phyloP scores from a whole-genome alignment of 2,113 vertebrate genomes.

The Tychaedon coryphoeus region DNA sequence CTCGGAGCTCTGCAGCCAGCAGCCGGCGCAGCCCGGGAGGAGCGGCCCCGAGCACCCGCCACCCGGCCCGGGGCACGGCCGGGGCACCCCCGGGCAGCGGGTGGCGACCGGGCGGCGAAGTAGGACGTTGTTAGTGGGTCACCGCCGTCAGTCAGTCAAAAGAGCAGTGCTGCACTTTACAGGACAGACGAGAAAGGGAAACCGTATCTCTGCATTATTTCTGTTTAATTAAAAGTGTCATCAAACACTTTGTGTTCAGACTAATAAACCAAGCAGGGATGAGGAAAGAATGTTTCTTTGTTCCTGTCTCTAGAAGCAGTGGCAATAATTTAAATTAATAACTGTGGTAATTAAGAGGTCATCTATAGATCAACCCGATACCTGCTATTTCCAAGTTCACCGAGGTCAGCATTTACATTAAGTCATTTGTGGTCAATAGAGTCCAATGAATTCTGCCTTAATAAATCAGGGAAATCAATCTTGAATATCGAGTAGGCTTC shows the following conservation, averaged over 20 bases:
- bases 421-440: slow-evolving; percentile 67
- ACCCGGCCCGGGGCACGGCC: neutral
- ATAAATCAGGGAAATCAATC: slow-evolving; percentile 26
- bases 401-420: slow-evolving; percentile 72
- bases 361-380: slow-evolving; percentile 70
- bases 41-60: neutral
- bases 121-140: slow-evolving; percentile 56
- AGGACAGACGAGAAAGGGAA: slow-evolving; percentile 71
- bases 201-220: slow-evolving; percentile 71
- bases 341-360: slow-evolving; percentile 83
- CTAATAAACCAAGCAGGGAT: slow-evolving; percentile 66
- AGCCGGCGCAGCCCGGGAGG: neutral
- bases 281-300: slow-evolving; percentile 75
- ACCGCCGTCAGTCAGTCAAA: slow-evolving; percentile 57
- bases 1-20: neutral
- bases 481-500: slow-evolving; percentile 14
- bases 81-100: neutral
- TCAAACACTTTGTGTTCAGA: slow-evolving; percentile 78
- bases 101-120: slow-evolving; percentile 35
- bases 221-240: slow-evolving; percentile 79
- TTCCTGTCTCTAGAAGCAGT: slow-evolving; percentile 70
- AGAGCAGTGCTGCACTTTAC: slow-evolving; percentile 77
- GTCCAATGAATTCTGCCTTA: slow-evolving; percentile 32
- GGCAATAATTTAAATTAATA: slow-evolving; percentile 82
- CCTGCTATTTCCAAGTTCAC: slow-evolving; percentile 69